Conservation (phyloP, 1,140 invertebrate genomes). For the Brachionus koreanus region DNA sequence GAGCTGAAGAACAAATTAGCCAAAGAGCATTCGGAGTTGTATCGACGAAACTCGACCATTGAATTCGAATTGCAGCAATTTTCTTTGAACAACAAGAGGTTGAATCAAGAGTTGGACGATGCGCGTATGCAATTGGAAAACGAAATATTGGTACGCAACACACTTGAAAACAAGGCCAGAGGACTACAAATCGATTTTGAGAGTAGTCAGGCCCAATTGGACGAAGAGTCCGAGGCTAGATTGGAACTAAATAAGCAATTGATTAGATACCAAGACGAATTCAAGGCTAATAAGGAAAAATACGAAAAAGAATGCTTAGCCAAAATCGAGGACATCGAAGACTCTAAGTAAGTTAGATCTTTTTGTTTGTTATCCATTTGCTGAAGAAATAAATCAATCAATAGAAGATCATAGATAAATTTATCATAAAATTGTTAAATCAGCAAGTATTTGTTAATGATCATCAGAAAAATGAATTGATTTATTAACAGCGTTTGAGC, state of each 20-base stretch:
- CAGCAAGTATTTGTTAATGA: not conserved
- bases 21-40: constrained; percentile 34
- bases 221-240: constrained; percentile 40
- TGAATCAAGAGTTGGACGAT: constrained; percentile 34
- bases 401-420: not conserved
- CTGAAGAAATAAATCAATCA: not conserved
- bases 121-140: constrained; percentile 18
- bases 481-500: not conserved
- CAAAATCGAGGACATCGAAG: constrained; percentile 44
- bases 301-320: constrained; percentile 31
- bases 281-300: constrained; percentile 12
- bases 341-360: constrained; percentile 17
- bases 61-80: constrained; percentile 42
- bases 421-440: not conserved
- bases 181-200: constrained; percentile 33
- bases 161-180: constrained; percentile 21
- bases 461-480: not conserved
- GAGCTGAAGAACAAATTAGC: not conserved
- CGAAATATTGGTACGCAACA: constrained; percentile 27
- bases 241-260: constrained; percentile 28
- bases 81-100: not conserved
- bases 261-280: constrained; percentile 38
- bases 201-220: not conserved
- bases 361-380: not conserved
- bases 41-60: not conserved